phyloP scores from a whole-genome alignment of 2,888 invertebrate species.

The Spicauda simplicius region DNA sequence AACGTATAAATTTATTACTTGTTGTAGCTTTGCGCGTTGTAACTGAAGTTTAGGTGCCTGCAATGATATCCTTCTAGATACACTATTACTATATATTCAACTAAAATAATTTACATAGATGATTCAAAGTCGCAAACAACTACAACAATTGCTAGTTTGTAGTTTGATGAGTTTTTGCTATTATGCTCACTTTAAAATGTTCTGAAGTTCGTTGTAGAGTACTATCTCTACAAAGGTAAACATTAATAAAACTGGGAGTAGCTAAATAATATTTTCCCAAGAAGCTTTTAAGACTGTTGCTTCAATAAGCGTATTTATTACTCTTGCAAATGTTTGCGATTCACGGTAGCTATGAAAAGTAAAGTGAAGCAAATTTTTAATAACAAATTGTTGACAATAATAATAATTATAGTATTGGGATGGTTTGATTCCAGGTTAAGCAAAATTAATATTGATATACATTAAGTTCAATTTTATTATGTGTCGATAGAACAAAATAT shows the following conservation, averaged over 20 bases:
- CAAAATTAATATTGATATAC: too few species aligned
- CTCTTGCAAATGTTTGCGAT: constrained; percentile 20
- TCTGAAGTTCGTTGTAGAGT: not conserved
- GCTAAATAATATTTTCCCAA: constrained; percentile 3
- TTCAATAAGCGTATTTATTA: constrained; percentile 20
- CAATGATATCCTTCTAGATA: not conserved
- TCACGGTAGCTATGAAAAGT: constrained; percentile 7
- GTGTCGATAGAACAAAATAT: too few species aligned
- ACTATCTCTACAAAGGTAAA: constrained; percentile 19
- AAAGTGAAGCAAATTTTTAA: not conserved
- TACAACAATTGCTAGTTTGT: constrained; percentile 10
- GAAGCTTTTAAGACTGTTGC: constrained; percentile 9
- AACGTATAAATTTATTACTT: constrained; percentile 50
- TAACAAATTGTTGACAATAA: not conserved
- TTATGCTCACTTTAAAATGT: constrained; percentile 7
- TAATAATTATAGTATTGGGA: too few species aligned
- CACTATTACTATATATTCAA: not conserved
- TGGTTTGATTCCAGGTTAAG: too few species aligned
- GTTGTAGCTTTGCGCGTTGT: not conserved
- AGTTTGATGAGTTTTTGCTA: constrained; percentile 24
- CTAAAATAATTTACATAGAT: constrained; percentile 15
- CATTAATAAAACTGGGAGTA: constrained; percentile 20
- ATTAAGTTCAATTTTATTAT: too few species aligned
- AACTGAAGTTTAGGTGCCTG: constrained; percentile 3
- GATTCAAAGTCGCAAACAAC: constrained; percentile 8